Conservation (phyloP, 2,888 invertebrate species). For the Rambutsinella grinnellia region DNA sequence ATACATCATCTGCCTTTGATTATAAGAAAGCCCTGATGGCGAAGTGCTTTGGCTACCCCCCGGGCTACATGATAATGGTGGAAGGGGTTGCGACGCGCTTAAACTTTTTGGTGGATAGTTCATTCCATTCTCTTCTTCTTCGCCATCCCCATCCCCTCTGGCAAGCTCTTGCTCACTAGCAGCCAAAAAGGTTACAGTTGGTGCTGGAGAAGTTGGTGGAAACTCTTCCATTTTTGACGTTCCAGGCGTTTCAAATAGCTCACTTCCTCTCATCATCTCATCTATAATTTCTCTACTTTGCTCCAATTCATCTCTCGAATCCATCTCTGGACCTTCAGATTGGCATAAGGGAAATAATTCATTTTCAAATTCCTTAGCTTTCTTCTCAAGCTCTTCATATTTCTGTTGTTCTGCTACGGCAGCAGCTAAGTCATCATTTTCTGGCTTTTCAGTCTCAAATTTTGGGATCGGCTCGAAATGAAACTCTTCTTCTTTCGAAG, state of each 20-base stretch:
- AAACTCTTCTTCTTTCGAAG: slow-evolving; percentile 43
- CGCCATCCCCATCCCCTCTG: background rate
- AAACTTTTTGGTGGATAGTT: slow-evolving; percentile 40
- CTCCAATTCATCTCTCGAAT: background rate
- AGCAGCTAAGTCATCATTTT: background rate
- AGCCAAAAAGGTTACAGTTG: slow-evolving; percentile 48
- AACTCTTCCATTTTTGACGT: background rate
- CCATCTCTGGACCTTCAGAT: slow-evolving; percentile 30
- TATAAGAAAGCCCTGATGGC: slow-evolving; percentile 47
- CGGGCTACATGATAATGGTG: slow-evolving; percentile 45
- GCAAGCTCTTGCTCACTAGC: slow-evolving; percentile 26
- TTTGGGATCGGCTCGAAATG: slow-evolving; percentile 38
- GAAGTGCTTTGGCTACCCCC: slow-evolving; percentile 54
- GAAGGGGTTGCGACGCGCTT: slow-evolving; percentile 48
- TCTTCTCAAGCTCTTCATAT: slow-evolving; percentile 39
- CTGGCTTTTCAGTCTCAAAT: slow-evolving; percentile 23
- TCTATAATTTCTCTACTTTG: background rate
- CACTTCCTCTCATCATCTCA: background rate
- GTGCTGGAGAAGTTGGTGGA: slow-evolving; percentile 20
- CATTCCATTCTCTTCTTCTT: slow-evolving; percentile 3
- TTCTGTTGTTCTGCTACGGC: slow-evolving; percentile 16
- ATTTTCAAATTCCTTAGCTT: slow-evolving; percentile 58
- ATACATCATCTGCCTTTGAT: slow-evolving; percentile 29
- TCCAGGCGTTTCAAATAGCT: background rate
- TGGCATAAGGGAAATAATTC: slow-evolving; percentile 54